Evolutionary conservation across 2,888 invertebrate species (phyloP).

Genomic region (Pyrgus malvae): DNA sequence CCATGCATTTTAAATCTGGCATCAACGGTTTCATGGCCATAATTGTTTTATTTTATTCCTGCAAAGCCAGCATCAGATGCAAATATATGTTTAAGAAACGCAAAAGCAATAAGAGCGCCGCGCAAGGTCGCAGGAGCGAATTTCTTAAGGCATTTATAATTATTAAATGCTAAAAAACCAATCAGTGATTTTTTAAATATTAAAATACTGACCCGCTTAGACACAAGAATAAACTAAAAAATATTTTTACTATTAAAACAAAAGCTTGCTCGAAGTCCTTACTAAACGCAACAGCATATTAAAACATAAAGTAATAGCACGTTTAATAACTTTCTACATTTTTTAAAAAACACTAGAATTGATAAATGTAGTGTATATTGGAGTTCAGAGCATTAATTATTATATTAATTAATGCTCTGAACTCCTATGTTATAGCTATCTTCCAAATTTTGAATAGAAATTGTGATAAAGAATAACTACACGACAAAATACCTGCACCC

Average conservation of each 20-base stretch:
- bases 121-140: conserved; percentile 13
- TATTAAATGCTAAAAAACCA: too few relatives aligned
- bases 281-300: conserved; percentile 5
- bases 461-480: neutral
- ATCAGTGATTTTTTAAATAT: too few relatives aligned
- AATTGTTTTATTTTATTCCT: conserved; percentile 28
- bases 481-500: conserved; percentile 9
- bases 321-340: neutral
- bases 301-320: neutral
- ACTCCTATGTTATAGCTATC: neutral
- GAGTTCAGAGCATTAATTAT: neutral
- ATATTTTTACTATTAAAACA: neutral
- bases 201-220: too few relatives aligned
- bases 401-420: too few relatives aligned
- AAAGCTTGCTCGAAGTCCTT: neutral
- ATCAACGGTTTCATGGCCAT: conserved; percentile 57
- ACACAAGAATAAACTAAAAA: too few relatives aligned
- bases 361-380: neutral
- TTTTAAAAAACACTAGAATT: neutral
- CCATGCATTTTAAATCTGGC: conserved; percentile 69
- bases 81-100: conserved; percentile 9
- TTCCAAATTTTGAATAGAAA: neutral
- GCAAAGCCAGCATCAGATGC: conserved; percentile 19
- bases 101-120: conserved; percentile 12
- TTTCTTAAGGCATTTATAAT: neutral